Base-by-base conservation (phyloP, 2,113 vertebrate species). In the Chaenogobius annularis region DNA sequence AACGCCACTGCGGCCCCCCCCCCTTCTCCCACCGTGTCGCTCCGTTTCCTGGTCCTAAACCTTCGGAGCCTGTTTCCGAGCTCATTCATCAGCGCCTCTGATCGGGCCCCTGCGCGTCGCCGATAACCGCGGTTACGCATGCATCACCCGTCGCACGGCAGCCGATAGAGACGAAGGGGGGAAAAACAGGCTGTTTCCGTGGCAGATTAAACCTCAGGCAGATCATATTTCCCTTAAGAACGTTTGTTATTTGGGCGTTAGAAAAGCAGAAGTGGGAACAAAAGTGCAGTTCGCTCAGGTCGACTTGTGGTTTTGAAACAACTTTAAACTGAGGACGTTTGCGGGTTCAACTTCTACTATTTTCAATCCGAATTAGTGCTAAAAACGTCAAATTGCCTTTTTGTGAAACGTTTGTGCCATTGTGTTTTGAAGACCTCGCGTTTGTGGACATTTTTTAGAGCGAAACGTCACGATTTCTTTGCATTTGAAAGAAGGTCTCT, bases 171-270 rank as follows among this genome's bases (percentile, higher is more conserved):
- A n/a, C 35, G 8, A 1, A 31, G n/a, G 63, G 46, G 55, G n/a
- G 9, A 9, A 4, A 43, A 66, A 52, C 31, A 68, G 46, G 22
- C 48, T 5, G 23, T 63, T 10, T 35, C 65, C 35, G 22, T 20
- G 59, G 65, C 54, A 55, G 64, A 83, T 75, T 67, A 73, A 59
- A 61, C 23, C 17, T 26, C 58, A 31, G 3, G 31, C 58, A 15
- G 23, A 61, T 61, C 35, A 15, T 61, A 14, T 61, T 61, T 61
- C 58, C 35, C 15, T 61, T 61, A 61, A 15, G 31, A 26, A 31
- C 17, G 13, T 7, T 2, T 54, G 14, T 14, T 13, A 17, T 26
- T 61, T 31, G 0, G 4, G 23, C 35, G 56, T 7, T 31, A 26
- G 13, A 26, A 59, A 1, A 26, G 10, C 11, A 55, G 20, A 14